These are phyloP conservation scores for Alectura lathami DNA, from an alignment of 2,113 vertebrate species.

Conservation along the genomic window DNA sequence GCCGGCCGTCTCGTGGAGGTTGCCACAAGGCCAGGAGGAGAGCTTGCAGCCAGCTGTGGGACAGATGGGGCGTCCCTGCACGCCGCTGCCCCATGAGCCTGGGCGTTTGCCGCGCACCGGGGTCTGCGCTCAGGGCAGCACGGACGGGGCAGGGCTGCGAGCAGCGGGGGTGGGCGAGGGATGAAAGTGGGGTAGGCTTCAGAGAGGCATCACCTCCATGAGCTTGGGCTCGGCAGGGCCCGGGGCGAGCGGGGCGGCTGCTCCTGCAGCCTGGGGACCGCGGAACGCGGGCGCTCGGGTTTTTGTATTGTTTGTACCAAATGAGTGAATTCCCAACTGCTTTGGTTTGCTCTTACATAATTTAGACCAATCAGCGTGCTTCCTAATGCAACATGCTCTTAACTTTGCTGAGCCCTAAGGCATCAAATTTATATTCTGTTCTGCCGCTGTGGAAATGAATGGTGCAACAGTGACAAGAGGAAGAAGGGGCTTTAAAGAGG, in stretches of 20 bases:
- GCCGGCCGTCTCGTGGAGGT: too few relatives aligned
- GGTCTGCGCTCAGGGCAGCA: accelerated
- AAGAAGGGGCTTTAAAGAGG: conserved; percentile 14
- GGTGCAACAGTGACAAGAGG: conserved; percentile 7
- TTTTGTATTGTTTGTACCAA: conserved; percentile 53
- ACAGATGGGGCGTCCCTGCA: too few relatives aligned
- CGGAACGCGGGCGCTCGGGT: conserved; percentile 20
- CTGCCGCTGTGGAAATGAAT: conserved; percentile 22
- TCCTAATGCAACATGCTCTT: background rate
- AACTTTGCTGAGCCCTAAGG: conserved; percentile 55
- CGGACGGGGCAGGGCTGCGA: background rate
- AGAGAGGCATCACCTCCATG: background rate
- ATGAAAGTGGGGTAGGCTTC: background rate
- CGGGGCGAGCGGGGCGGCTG: background rate
- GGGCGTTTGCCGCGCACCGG: too few relatives aligned
- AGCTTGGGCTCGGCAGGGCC: accelerated
- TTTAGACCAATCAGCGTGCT: conserved; percentile 23
- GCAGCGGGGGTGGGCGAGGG: background rate
- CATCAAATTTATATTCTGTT: conserved; percentile 38
- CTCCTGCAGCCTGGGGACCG: background rate
- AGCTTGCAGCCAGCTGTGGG: too few relatives aligned
- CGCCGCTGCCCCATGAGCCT: too few relatives aligned
- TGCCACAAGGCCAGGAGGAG: too few relatives aligned
- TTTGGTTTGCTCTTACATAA: conserved; percentile 48
- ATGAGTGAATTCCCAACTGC: background rate